A percentile compares a stretch with the other conserved stretches of the same genome.
Evolutionary conservation across 2,888 invertebrate genomes (phyloP).

Genomic region (Tortricodes alternella): DNA sequence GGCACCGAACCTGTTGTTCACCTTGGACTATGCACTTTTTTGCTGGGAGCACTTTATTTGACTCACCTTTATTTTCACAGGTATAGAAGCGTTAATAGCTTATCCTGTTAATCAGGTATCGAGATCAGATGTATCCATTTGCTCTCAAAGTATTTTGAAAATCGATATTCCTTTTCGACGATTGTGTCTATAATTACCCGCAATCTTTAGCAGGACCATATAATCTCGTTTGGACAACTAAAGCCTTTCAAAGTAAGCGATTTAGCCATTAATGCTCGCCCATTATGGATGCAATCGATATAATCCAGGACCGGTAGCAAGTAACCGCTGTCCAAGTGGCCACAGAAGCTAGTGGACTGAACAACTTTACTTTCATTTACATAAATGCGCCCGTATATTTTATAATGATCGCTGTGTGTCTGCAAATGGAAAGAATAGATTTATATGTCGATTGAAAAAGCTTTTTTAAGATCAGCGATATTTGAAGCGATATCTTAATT

Average conservation of each 20-base stretch:
- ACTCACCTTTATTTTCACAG: not conserved
- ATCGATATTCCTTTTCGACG: too few species aligned
- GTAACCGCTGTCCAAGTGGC: constrained; percentile 9
- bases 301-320: constrained; percentile 35
- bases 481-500: too few species aligned
- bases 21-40: constrained; percentile 54
- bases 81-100: too few species aligned
- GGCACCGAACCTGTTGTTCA: constrained; percentile 67
- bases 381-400: constrained; percentile 53
- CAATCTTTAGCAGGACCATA: not conserved
- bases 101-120: too few species aligned
- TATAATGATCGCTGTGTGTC: constrained; percentile 30
- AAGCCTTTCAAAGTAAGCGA: constrained; percentile 29
- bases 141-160: too few species aligned
- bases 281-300: constrained; percentile 36
- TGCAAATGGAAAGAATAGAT: constrained; percentile 15
- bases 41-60: constrained; percentile 43
- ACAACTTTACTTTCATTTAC: constrained; percentile 63
- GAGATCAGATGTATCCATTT: too few species aligned
- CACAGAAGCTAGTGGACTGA: constrained; percentile 35
- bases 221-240: not conserved
- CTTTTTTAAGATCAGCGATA: too few species aligned
- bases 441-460: too few species aligned
- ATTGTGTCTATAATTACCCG: too few species aligned
- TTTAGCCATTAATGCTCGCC: constrained; percentile 36